Base-by-base conservation (phyloP, 2,113 vertebrate species). In the Gobius niger region DNA sequence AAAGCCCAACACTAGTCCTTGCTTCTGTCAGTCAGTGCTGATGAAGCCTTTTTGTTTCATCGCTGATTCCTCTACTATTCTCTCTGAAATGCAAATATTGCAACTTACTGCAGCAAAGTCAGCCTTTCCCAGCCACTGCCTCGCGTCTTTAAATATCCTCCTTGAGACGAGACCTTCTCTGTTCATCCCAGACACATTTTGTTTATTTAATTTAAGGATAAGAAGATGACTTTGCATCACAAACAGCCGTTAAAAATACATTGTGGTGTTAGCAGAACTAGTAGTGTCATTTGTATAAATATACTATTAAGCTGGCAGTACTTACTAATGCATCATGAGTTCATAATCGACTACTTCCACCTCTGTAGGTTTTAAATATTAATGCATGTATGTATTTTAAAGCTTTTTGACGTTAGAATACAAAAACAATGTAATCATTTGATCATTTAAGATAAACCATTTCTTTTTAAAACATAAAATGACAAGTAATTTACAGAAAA, bases 1-100 rank as follows among this genome's bases (percentile, higher is more conserved):
- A 65, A 62, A 44, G 40, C 63, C 78, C 75, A 83, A 82, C 70
- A 81, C 86, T 83, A 85, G 80, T 88, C 78, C 77, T 84, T 85
- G 75, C 62, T 79, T 81, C 73, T 85, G 77, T 88, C 78, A 84
- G 78, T 86, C 85, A 81, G 75, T 83, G 88, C 83, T 87, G 87
- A 90, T 82, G 75, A 77, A 85, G 83, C 86, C 84, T 84, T 90
- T 91, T 85, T 87, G 77, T 86, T 76, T 80, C 73, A 77, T 72
- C 53, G 74, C 73, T 73, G 76, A 84, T 81, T 86, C 82, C 78
- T 90, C 76, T 71, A 50, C 76, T 73, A 73, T 85, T 91, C 77
- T 77, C 54, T 91, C 86, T 88, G 86, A 90, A 91, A 90, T 88
- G 87, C 87, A 90, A 90, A 91, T 91, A 78, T 73, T 64, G 75